Conservation (phyloP, 2,888 invertebrate genomes). For the Chrysomela aeneicollis region DNA sequence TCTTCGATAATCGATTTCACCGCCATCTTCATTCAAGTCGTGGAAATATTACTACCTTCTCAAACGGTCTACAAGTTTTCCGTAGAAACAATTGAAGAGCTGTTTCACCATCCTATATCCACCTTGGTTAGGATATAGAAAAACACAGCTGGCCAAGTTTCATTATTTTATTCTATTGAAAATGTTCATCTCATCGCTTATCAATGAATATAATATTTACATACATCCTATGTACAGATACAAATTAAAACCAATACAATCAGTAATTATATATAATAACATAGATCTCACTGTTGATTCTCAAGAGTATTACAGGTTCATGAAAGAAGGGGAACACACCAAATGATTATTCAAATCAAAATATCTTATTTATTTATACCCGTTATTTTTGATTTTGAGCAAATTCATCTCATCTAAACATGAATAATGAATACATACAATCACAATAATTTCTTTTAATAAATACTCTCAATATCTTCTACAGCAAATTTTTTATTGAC, state of each 20-base stretch:
- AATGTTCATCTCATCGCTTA: conserved; percentile 60
- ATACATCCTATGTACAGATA: conserved; percentile 63
- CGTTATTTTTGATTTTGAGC: conserved; percentile 9
- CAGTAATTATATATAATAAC: conserved; percentile 47
- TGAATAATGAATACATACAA: neutral
- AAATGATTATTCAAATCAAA: conserved; percentile 3
- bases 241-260: conserved; percentile 54
- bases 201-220: conserved; percentile 62
- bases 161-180: conserved; percentile 61
- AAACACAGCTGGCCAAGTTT: conserved; percentile 40
- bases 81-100: too few relatives aligned
- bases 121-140: conserved; percentile 8
- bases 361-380: neutral
- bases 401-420: neutral
- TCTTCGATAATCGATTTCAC: too few relatives aligned
- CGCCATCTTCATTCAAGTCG: too few relatives aligned
- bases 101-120: too few relatives aligned
- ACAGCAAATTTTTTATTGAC: neutral
- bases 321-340: conserved; percentile 17
- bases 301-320: conserved; percentile 47
- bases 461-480: too few relatives aligned
- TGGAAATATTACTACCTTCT: too few relatives aligned
- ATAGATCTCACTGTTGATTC: conserved; percentile 51
- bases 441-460: neutral
- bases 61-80: too few relatives aligned